Base-by-base conservation (phyloP, 2,113 vertebrate genomes). In the Argyrosomus japonicus region DNA sequence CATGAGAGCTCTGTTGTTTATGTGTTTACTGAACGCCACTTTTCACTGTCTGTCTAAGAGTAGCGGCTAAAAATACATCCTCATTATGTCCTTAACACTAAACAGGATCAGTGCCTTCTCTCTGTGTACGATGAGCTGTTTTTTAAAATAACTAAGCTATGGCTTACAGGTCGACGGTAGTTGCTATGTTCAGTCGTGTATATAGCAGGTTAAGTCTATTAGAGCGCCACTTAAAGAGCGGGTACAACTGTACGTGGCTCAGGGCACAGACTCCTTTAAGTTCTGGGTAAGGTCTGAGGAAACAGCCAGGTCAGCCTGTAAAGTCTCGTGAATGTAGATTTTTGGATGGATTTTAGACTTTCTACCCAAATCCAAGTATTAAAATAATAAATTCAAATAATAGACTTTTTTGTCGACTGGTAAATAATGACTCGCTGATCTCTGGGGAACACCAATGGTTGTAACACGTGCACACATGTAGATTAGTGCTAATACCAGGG, bases 401-500 rank as follows among this genome's bases (percentile, higher is more conserved):
- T 17, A 50, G 32, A 40, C n/a, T 40, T 4, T 4, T 56, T 36
- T n/a, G 3, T 45, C 6, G 36, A 4, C 32, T 32, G 48, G 43
- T 77, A 77, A 79, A 74, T 85, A 88, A 17, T 80, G 80, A 87
- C 51, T 88, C 68, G 21, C 71, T 86, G 90, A 91, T 88, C 89
- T 92, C 77, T 77, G 80, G 73, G 60, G 21, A 85, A 71, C 76
- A 88, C 85, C 87, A 23, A 14, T 85, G 90, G 74, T 91, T 89
- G 90, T 89, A 88, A 92, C 93, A 93, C 83, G 81, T 93, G 92
- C 80, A 58, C 84, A 58, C 85, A 27, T 90, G 86, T 69, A 91
- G 93, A 91, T 93, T 93, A 94, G 79, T 51, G 82, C 81, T 93
- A 93, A 93, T 93, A 82, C 91, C 83, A 81, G 58, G 87, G 91